phyloP scores from a whole-genome alignment of 2,888 invertebrate genomes.

The Cremastinae sp. region DNA sequence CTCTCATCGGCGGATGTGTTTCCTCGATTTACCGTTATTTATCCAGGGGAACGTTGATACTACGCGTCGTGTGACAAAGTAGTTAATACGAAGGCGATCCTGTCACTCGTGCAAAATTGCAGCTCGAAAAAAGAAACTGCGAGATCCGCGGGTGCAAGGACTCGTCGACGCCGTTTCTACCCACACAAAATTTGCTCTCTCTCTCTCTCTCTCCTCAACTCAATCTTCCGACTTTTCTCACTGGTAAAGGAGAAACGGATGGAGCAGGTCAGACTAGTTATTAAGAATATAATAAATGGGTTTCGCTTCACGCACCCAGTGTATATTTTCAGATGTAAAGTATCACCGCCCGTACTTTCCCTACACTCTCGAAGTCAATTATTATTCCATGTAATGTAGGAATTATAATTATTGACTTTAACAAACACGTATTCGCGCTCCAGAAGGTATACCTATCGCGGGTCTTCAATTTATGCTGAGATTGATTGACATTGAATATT shows the following conservation, averaged over 20 bases:
- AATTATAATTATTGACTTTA: slow-evolving; percentile 47
- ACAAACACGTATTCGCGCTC: neutral
- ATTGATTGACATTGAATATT: slow-evolving; percentile 11
- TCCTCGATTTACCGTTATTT: slow-evolving; percentile 63
- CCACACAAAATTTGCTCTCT: slow-evolving; percentile 46
- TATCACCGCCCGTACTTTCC: slow-evolving; percentile 8
- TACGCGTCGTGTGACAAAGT: slow-evolving; percentile 56
- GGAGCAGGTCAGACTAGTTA: slow-evolving; percentile 55
- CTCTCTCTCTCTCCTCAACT: slow-evolving; percentile 29
- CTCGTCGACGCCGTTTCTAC: slow-evolving; percentile 44
- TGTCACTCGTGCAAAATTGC: slow-evolving; percentile 55
- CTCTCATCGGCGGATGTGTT: slow-evolving; percentile 54
- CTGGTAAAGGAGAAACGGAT: slow-evolving; percentile 52
- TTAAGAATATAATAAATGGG: slow-evolving; percentile 54
- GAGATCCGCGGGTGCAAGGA: slow-evolving; percentile 41
- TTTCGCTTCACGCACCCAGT: slow-evolving; percentile 44
- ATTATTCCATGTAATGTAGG: slow-evolving; percentile 25
- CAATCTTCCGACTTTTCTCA: slow-evolving; percentile 9
- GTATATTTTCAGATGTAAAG: slow-evolving; percentile 35
- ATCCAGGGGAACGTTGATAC: slow-evolving; percentile 62
- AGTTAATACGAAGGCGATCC: slow-evolving; percentile 52
- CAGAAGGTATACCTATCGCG: slow-evolving; percentile 6
- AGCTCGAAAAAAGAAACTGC: slow-evolving; percentile 41
- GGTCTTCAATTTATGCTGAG: neutral
- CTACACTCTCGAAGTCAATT: slow-evolving; percentile 33